These are phyloP conservation scores for Lepidocolaptes lacrymiger DNA, from an alignment of 2,797 vertebrate species.

Conservation along the genomic window DNA sequence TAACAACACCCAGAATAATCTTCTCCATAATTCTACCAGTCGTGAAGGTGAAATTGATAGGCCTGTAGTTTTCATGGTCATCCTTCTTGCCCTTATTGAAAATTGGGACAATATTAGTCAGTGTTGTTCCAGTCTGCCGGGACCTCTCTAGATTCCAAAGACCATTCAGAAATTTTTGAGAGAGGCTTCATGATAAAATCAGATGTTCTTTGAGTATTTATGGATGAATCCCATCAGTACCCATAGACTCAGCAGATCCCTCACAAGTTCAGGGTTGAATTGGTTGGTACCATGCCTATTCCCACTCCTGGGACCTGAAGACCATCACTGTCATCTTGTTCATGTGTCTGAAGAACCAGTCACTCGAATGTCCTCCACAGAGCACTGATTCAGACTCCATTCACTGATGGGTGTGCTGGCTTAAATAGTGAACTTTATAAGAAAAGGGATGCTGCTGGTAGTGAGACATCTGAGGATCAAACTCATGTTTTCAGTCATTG, in stretches of 20 bases:
- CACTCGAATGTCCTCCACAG: background rate
- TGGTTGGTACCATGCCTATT: background rate
- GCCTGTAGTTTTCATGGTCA: background rate
- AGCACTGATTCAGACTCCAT: background rate
- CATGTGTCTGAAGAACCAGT: background rate
- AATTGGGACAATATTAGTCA: background rate
- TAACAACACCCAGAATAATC: background rate
- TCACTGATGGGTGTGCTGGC: accelerated
- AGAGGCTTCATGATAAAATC: background rate
- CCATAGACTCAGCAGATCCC: background rate
- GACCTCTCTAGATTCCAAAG: background rate
- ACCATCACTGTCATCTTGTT: background rate
- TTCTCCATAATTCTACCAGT: background rate
- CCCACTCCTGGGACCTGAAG: background rate
- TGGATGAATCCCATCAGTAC: background rate
- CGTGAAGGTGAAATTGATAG: background rate
- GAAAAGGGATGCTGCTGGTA: background rate
- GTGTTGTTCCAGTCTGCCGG: background rate
- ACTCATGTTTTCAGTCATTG: background rate
- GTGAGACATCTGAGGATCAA: background rate
- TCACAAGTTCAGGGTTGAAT: background rate
- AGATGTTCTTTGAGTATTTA: background rate
- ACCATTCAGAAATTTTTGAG: background rate
- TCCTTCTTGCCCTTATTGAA: background rate
- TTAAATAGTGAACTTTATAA: background rate